These are phyloP conservation scores for Miniopterus natalensis DNA, from an alignment of 2,113 vertebrate genomes.

Conservation along the genomic window DNA sequence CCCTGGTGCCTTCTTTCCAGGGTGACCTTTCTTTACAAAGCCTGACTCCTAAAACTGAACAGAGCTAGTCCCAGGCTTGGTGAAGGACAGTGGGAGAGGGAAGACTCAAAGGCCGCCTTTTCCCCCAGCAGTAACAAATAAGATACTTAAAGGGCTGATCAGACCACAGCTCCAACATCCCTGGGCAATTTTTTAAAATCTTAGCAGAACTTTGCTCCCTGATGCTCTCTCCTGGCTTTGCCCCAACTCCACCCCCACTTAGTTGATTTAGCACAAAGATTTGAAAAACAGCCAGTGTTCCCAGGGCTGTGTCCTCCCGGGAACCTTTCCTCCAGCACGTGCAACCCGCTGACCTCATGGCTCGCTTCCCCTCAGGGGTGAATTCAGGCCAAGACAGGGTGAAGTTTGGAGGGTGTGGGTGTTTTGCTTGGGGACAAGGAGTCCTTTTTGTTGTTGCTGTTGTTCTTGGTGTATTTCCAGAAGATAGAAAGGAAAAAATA, in stretches of 20 bases:
- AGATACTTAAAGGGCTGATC: background rate
- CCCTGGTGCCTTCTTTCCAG: background rate
- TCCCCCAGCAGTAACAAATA: background rate
- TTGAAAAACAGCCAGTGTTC: conserved; percentile 57
- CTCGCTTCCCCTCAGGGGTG: background rate
- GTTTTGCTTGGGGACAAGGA: conserved; percentile 65
- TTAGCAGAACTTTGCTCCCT: background rate
- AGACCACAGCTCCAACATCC: background rate
- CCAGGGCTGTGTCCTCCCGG: conserved; percentile 44
- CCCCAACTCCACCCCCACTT: background rate
- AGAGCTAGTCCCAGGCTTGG: background rate
- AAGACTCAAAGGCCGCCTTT: background rate
- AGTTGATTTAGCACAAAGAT: background rate
- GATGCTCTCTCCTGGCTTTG: background rate
- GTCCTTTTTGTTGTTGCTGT: conserved; percentile 42
- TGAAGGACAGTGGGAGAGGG: background rate
- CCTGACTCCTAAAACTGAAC: background rate
- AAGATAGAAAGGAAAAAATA: conserved; percentile 71
- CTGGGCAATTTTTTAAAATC: background rate
- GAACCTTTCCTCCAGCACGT: background rate
- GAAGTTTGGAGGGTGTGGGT: conserved; percentile 67
- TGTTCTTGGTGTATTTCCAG: conserved; percentile 73
- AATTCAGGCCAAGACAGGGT: conserved; percentile 66
- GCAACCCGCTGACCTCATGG: background rate
- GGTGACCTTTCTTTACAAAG: background rate